These are phyloP conservation scores for Periparus ater DNA, from an alignment of 2,797 vertebrate species.

Conservation along the genomic window DNA sequence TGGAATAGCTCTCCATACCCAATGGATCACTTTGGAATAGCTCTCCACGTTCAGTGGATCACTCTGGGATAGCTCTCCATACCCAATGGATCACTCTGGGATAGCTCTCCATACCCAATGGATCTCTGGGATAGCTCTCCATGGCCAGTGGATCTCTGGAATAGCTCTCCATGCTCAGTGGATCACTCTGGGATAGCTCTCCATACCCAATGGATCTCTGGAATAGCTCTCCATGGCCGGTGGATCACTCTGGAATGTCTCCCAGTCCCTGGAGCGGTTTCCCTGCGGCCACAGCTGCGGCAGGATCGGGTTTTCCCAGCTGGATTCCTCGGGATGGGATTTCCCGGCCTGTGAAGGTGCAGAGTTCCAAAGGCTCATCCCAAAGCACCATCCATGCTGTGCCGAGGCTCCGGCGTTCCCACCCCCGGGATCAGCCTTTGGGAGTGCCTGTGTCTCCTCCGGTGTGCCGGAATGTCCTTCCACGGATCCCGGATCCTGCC, in stretches of 20 bases:
- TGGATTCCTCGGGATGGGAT: background rate
- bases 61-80: background rate
- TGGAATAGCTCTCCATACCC: background rate
- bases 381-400: accelerated
- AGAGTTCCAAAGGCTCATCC: background rate
- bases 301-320: background rate
- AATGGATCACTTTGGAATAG: background rate
- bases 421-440: background rate
- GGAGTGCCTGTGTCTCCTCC: background rate
- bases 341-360: accelerated
- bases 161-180: background rate
- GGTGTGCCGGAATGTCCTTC: background rate
- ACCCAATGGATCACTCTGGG: accelerated
- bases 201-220: accelerated
- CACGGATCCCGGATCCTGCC: background rate
- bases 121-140: background rate
- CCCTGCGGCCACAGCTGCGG: background rate
- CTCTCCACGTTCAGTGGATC: background rate
- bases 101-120: too few species aligned
- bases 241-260: background rate
- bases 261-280: background rate
- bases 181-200: background rate
- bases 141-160: background rate
- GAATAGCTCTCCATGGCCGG: background rate
- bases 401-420: background rate